These are phyloP conservation scores for Musca domestica DNA, from an alignment of 1,140 invertebrate species.

Conservation along the genomic window DNA sequence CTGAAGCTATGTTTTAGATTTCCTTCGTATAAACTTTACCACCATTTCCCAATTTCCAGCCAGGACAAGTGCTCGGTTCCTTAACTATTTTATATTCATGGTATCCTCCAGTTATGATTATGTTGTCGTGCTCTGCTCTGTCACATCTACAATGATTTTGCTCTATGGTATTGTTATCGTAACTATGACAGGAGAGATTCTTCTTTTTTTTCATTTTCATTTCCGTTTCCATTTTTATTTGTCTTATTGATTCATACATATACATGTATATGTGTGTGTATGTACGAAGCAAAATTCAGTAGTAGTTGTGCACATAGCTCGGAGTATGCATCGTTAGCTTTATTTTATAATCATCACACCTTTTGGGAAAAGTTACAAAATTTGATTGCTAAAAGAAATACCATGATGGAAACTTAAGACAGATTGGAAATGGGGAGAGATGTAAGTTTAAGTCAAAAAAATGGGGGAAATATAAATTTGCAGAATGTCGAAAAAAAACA, in stretches of 20 bases:
- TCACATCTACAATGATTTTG: not conserved
- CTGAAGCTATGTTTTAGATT: no score
- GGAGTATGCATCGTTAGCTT: conserved; percentile 8
- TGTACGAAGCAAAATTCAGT: no score
- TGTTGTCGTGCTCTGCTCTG: no score
- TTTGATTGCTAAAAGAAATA: not conserved
- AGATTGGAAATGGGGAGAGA: no score
- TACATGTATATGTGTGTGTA: no score
- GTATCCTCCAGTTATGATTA: not conserved
- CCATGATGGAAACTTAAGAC: no score
- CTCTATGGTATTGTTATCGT: conserved; percentile 15
- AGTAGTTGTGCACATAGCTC: not conserved
- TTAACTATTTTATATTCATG: conserved; percentile 6
- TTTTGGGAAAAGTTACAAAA: conserved; percentile 19
- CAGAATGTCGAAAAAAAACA: no score
- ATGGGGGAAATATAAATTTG: no score
- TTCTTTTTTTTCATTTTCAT: not conserved
- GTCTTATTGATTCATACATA: not conserved
- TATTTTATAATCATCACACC: conserved; percentile 17
- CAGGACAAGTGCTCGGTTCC: not conserved
- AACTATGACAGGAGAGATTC: not conserved
- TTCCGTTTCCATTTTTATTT: not conserved
- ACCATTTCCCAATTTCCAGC: no score
- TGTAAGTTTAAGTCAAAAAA: no score
- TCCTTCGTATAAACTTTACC: no score